Conservation (phyloP, 2,888 invertebrate species). For the Agrypnus murinus region DNA sequence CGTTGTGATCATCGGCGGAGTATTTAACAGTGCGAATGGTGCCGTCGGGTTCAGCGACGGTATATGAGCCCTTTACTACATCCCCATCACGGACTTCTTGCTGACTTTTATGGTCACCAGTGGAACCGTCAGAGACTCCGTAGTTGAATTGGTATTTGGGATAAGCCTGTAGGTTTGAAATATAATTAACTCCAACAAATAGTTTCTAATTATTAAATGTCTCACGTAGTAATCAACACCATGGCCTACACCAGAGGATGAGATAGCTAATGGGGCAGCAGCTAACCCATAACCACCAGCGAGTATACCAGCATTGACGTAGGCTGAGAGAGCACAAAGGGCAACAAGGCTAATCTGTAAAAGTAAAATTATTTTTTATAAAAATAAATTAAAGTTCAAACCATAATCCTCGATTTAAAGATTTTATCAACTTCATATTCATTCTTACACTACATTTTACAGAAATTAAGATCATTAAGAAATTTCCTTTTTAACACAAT, state of each 20-base stretch:
- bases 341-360: slow-evolving; percentile 62
- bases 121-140: slow-evolving; percentile 73
- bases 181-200: not conserved
- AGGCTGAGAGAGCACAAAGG: slow-evolving; percentile 66
- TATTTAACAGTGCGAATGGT: slow-evolving; percentile 75
- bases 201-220: not conserved
- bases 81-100: slow-evolving; percentile 74
- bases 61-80: slow-evolving; percentile 74
- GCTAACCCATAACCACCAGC: slow-evolving; percentile 62
- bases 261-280: no score
- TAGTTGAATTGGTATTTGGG: slow-evolving; percentile 76
- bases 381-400: no score
- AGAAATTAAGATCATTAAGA: no score
- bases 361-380: no score
- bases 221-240: slow-evolving; percentile 47
- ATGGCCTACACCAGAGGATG: slow-evolving; percentile 27
- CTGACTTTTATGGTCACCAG: slow-evolving; percentile 75
- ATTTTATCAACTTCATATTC: no score
- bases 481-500: no score
- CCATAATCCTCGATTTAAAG: no score
- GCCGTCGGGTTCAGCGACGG: slow-evolving; percentile 75
- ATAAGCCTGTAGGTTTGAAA: slow-evolving; percentile 63
- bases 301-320: slow-evolving; percentile 72
- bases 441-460: no score
- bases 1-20: slow-evolving; percentile 75